Evolutionary conservation across 2,113 vertebrate species (phyloP).

Genomic region (Zosterops lateralis): DNA sequence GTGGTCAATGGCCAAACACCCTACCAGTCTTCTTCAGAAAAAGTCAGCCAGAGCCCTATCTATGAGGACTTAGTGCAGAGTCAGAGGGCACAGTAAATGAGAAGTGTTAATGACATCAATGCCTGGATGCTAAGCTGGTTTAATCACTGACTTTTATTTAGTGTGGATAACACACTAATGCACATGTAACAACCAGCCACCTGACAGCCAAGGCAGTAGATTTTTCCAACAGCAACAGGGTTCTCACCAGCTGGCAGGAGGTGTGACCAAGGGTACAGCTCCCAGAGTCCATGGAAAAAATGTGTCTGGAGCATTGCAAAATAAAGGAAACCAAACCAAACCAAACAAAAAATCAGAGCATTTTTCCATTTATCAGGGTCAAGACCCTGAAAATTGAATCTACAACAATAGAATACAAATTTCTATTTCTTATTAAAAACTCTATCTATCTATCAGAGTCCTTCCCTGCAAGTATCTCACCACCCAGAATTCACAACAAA

Average conservation of each 20-base stretch:
- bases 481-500: background rate
- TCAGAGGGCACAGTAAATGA: background rate
- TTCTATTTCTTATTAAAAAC: background rate
- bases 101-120: background rate
- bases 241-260: background rate
- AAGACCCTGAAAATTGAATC: background rate
- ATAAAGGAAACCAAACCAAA: background rate
- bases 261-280: background rate
- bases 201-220: background rate
- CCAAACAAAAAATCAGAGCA: background rate
- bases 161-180: background rate
- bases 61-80: background rate
- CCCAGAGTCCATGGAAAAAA: background rate
- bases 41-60: background rate
- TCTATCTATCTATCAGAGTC: background rate
- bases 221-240: background rate
- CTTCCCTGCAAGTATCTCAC: background rate
- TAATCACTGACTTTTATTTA: background rate
- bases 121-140: background rate
- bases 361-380: background rate
- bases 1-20: fast-evolving
- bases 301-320: background rate
- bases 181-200: background rate
- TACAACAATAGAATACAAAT: background rate
- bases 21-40: background rate